Percentiles rank a stretch among this genome's conserved stretches.
Evolutionary conservation across 1,140 invertebrate species (phyloP).

Genomic region (Rhopalosiphum maidis): DNA sequence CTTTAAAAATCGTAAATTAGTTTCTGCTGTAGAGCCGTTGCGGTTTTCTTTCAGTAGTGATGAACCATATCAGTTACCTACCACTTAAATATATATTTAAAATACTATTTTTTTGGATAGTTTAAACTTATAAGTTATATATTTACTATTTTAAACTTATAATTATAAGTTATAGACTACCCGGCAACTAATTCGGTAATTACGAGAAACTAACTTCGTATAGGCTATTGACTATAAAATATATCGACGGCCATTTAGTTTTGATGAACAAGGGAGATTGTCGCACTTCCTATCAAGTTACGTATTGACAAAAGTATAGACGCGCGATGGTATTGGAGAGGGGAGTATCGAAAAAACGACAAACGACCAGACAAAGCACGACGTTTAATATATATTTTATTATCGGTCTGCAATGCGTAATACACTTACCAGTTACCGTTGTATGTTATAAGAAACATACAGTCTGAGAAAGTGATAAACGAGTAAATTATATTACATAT

Average conservation of each 20-base stretch:
- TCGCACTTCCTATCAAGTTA: background rate
- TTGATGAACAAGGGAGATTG: background rate
- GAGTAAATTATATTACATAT: background rate
- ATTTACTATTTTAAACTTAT: too few relatives aligned
- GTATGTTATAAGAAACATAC: background rate
- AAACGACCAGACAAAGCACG: background rate
- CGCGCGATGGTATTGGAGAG: background rate
- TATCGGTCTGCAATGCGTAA: background rate
- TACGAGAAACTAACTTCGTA: too few relatives aligned
- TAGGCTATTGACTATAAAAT: too few relatives aligned
- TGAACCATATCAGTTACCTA: too few relatives aligned
- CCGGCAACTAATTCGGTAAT: too few relatives aligned
- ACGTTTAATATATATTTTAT: background rate
- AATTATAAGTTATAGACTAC: too few relatives aligned
- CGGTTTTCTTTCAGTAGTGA: too few relatives aligned
- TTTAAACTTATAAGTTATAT: too few relatives aligned
- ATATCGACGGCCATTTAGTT: background rate
- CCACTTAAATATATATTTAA: too few relatives aligned
- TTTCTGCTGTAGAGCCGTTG: too few relatives aligned
- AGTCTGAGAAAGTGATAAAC: background rate
- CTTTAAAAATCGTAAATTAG: too few relatives aligned
- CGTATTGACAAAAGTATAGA: background rate
- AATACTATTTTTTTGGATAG: too few relatives aligned
- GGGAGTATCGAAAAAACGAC: background rate
- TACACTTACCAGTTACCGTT: background rate